A percentile compares a stretch with the other conserved stretches of the same genome.
Evolutionary conservation across 2,888 invertebrate genomes (phyloP).

Genomic region (Euplexia lucipara): DNA sequence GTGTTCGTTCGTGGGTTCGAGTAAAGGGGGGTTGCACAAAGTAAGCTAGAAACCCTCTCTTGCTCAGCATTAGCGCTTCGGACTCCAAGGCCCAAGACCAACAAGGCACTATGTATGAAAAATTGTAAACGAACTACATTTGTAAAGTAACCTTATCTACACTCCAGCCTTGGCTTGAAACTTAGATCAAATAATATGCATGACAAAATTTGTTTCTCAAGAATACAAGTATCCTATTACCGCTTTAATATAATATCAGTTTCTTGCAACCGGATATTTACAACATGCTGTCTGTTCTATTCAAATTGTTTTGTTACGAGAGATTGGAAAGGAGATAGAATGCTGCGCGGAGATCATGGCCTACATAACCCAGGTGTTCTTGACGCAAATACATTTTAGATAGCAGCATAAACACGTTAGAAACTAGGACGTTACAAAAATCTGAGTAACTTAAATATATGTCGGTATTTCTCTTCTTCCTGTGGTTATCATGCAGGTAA

Average conservation of each 20-base stretch:
- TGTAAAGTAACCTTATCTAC: background rate
- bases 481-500: too few species aligned
- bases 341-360: background rate
- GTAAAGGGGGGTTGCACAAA: too few species aligned
- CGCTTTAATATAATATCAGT: slow-evolving; percentile 8
- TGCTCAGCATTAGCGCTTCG: too few species aligned
- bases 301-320: slow-evolving; percentile 6
- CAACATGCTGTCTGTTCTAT: background rate
- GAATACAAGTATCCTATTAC: slow-evolving; percentile 36
- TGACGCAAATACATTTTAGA: slow-evolving; percentile 7
- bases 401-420: background rate
- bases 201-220: slow-evolving; percentile 35
- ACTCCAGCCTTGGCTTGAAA: slow-evolving; percentile 31
- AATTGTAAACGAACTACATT: background rate
- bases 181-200: slow-evolving; percentile 36
- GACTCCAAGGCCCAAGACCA: too few species aligned
- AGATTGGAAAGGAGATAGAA: slow-evolving; percentile 1
- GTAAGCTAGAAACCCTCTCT: too few species aligned
- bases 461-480: too few species aligned
- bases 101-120: background rate
- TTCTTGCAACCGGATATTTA: slow-evolving; percentile 22
- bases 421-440: background rate
- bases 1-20: too few species aligned
- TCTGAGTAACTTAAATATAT: too few species aligned
- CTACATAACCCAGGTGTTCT: background rate